phyloP scores from a whole-genome alignment of 2,797 vertebrate genomes.

The Trachurus trachurus region DNA sequence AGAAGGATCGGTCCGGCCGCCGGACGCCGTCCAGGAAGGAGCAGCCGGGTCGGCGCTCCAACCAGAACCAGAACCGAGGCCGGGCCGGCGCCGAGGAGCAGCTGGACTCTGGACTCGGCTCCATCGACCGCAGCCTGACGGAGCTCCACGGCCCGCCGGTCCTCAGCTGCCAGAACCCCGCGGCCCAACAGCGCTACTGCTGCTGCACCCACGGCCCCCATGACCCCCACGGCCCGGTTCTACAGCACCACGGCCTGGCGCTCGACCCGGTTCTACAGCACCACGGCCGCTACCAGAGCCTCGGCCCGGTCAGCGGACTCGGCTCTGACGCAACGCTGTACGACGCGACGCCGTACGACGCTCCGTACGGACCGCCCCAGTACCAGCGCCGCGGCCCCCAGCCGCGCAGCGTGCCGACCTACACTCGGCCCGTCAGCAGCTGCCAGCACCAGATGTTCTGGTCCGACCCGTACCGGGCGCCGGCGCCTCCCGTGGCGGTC shows the following conservation, averaged over 20 bases:
- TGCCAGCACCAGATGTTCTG: constrained; percentile 63
- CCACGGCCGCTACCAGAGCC: constrained; percentile 31
- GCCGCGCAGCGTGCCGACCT: constrained; percentile 37
- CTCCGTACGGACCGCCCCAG: constrained; percentile 27
- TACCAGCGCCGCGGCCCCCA: constrained; percentile 59
- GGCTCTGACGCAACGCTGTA: constrained; percentile 28
- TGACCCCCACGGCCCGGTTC: too few species aligned
- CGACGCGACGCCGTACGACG: too few species aligned
- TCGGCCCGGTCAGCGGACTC: constrained; percentile 26
- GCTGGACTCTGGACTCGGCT: constrained; percentile 86
- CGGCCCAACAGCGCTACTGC: too few species aligned
- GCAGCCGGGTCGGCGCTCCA: constrained; percentile 20
- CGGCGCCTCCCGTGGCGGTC: background rate
- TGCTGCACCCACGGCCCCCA: too few species aligned
- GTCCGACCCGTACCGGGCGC: constrained; percentile 63
- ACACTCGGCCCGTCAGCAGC: constrained; percentile 51
- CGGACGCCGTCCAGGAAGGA: constrained; percentile 67
- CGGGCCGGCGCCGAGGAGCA: constrained; percentile 57
- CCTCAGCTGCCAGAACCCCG: too few species aligned
- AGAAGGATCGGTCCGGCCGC: constrained; percentile 64
- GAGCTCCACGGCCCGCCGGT: constrained; percentile 52
- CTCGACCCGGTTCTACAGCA: too few species aligned
- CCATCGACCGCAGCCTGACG: constrained; percentile 59
- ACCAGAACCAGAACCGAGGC: constrained; percentile 23
- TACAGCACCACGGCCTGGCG: too few species aligned